Evolutionary conservation across 2,113 vertebrate species (phyloP), one percentile per base, ranked within the genome.

Genomic region (Alethe castanea): DNA sequence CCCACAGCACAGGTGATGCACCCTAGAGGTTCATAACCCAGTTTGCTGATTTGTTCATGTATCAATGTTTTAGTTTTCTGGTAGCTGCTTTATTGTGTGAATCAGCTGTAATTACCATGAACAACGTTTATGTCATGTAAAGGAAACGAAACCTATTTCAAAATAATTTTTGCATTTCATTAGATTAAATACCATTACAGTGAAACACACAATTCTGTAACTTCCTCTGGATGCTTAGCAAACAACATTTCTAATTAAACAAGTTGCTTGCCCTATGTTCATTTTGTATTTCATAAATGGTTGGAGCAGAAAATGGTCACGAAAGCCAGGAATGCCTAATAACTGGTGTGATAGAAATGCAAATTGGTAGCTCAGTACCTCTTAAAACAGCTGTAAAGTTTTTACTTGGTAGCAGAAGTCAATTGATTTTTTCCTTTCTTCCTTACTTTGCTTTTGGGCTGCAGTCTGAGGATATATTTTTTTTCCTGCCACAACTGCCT

Each of bases 371-470:
- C 79, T 94, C 91, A 83, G 74, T 90, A 95, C 93, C 77, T 95
- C 93, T 96, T 92, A 92, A 97, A 97, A 93, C 88, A 94, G 94
- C 86, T 92, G 92, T 97, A 96, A 97, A 95, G 61, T 92, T 96
- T 95, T 96, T 96, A 95, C 96, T 95, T 73, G 95, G 96, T 95
- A 95, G 94, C 95, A 95, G 90, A 95, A 96, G 94, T 97, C 94
- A 94, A 92, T 95, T 96, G 95, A 90, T 91, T 93, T 95, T 92
- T 95, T 94, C 96, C 90, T 94, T 94, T 94, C 91, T 96, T 96
- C 90, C 72, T 61, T n/a, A 19, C 56, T 93, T 91, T 79, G 69
- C 95, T 91, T 92, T 95, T 79, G 82, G 72, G 89, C 53, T 86
- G 87, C 38, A 92, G 91, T 67, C 57, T 5, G 67, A 94, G 60